phyloP scores from a whole-genome alignment of 2,888 invertebrate genomes.

The Drosophila gaucha region DNA sequence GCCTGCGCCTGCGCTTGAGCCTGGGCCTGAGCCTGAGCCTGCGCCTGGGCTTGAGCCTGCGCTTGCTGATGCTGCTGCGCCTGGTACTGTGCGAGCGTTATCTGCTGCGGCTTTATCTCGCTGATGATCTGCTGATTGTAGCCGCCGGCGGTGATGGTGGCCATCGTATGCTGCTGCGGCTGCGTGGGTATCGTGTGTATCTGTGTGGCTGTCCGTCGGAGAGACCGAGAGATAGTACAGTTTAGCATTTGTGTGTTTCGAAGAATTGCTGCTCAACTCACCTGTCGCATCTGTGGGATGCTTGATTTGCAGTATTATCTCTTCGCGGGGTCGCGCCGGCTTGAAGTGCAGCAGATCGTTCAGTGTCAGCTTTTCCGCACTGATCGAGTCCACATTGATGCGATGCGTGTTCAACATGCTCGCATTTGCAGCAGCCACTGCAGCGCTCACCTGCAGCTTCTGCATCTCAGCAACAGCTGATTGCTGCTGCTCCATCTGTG shows the following conservation, averaged over 20 bases:
- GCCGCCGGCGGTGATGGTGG: conserved; percentile 80
- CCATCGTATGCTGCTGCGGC: conserved; percentile 79
- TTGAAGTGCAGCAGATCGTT: conserved; percentile 84
- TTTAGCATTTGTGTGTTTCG: background rate
- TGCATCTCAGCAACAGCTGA: conserved; percentile 66
- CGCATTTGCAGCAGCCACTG: conserved; percentile 60
- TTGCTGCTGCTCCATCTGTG: conserved; percentile 58
- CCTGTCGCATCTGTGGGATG: conserved; percentile 80
- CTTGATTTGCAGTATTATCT: conserved; percentile 83
- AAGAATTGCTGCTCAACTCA: conserved; percentile 11
- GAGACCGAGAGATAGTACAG: background rate
- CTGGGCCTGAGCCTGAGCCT: conserved; percentile 81
- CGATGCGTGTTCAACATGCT: conserved; percentile 79
- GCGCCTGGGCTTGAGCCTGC: conserved; percentile 66
- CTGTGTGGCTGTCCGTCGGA: conserved; percentile 68
- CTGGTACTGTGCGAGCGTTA: conserved; percentile 82
- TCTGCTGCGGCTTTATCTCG: conserved; percentile 82
- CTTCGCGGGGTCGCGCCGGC: conserved; percentile 80
- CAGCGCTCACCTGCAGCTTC: conserved; percentile 61
- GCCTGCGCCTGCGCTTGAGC: conserved; percentile 82
- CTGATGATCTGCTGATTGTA: conserved; percentile 83
- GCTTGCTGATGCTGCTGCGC: conserved; percentile 81
- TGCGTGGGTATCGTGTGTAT: conserved; percentile 81
- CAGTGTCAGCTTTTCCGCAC: conserved; percentile 83
- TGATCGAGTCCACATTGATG: conserved; percentile 82